Evolutionary conservation across 2,888 invertebrate species (phyloP).

Genomic region (Hirtodrosophila confusa): DNA sequence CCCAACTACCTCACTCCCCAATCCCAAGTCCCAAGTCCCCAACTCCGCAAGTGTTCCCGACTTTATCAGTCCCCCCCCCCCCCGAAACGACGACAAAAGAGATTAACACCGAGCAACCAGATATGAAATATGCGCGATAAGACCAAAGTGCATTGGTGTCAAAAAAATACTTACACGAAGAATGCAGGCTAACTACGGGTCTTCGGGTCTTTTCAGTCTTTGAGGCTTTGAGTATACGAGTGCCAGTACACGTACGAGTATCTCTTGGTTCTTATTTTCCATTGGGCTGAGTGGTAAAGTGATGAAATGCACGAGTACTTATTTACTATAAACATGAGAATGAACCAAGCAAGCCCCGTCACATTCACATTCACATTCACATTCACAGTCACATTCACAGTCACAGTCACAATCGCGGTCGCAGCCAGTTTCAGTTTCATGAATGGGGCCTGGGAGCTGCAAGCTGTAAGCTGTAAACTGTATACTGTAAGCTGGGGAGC

Average conservation of each 20-base stretch:
- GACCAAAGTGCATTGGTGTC: conserved; percentile 75
- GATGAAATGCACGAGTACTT: conserved; percentile 48
- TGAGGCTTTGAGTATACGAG: no score
- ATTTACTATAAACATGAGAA: conserved; percentile 33
- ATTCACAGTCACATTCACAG: conserved; percentile 27
- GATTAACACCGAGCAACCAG: conserved; percentile 71
- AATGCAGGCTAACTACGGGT: conserved; percentile 33
- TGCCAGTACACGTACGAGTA: conserved; percentile 33
- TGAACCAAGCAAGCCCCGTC: conserved; percentile 25
- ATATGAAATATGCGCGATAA: conserved; percentile 75
- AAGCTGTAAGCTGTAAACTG: background rate
- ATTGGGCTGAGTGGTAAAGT: conserved; percentile 48
- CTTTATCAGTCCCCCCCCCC: conserved; percentile 52
- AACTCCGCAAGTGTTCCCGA: background rate
- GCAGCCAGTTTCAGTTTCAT: conserved; percentile 46
- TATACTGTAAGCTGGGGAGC: conserved; percentile 3
- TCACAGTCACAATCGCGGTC: conserved; percentile 17
- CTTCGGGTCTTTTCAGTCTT: no score
- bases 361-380: conserved; percentile 23
- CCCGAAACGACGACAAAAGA: conserved; percentile 45
- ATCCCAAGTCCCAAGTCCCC: no score
- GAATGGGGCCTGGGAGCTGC: conserved; percentile 47
- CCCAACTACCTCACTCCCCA: no score
- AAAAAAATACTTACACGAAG: conserved; percentile 62
- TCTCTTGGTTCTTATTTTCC: conserved; percentile 22